Evolutionary conservation across 35 echinoderm and acorn worm genomes (phyloP), one percentile per base, ranked within the genome.

Genomic region (Chiridota heheva): DNA sequence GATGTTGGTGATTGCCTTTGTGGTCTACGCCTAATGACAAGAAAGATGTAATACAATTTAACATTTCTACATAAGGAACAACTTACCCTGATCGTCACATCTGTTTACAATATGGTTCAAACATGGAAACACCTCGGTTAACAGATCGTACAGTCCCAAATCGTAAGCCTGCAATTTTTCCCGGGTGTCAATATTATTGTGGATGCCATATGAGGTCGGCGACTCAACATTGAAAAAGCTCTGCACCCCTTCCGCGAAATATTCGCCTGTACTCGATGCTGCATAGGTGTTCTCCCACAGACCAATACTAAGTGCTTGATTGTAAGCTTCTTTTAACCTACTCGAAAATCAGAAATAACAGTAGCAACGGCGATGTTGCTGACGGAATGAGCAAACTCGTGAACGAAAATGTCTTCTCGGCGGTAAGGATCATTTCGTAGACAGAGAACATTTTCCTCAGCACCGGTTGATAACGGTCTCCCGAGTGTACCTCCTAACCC

Each of bases 331-430:
- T 27, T 68, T 30, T 18, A 91, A 73, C 34, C 42, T 58, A 0
- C 25, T 31, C 63, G 22, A 45, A 86, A 92, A 2, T 41, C 44
- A 17, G n/a, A 7, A 55, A 81, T 61, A 29, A 86, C 36, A 17
- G 39, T 72, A 0, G 81, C 47, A n/a, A 92, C 17, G 27, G 63
- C 84, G 55, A 92, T 75, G 5, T 72, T 55, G 42, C 87, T 82
- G 17, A 92, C 87, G 26, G 65, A 42, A 58, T 92, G 90, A 13
- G 84, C 83, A 59, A 92, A 86, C 63, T 92, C 90, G 63, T 92
- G 90, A 16, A 92, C 46, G 3, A 86, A 18, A 47, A 92, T 81
- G 47, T 92, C 90, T 75, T 92, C 90, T 59, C 82, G 87, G 3
- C 53, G 66, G 26, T 92, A 76, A 24, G 42, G 55, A 10, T 8